Evolutionary conservation across 2,113 vertebrate species (phyloP).

Genomic region (Gadus chalcogrammus): DNA sequence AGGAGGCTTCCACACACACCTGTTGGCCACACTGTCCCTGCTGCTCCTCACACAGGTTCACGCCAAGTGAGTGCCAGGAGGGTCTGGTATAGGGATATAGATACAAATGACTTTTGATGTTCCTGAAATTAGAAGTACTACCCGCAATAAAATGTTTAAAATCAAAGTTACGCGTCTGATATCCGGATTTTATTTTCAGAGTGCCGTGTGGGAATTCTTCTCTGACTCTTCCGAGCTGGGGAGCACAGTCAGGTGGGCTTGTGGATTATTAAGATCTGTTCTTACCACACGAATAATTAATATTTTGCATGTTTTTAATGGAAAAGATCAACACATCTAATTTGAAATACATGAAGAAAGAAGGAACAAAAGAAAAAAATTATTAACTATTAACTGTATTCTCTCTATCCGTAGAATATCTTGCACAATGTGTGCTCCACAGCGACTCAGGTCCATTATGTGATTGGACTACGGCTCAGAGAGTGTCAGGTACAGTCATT

Average conservation of each 20-base stretch:
- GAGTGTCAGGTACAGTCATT: slow-evolving; percentile 59
- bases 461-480: slow-evolving; percentile 72
- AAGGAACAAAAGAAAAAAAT: not conserved
- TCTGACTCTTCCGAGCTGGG: slow-evolving; percentile 61
- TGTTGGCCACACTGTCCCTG: slow-evolving; percentile 43
- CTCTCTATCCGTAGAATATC: slow-evolving; percentile 65
- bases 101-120: not conserved
- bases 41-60: slow-evolving; percentile 43
- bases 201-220: slow-evolving; percentile 43
- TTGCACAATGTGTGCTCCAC: slow-evolving; percentile 76
- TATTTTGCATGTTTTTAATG: not conserved
- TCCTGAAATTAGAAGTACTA: no score
- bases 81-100: not conserved
- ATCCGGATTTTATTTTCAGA: slow-evolving; percentile 32
- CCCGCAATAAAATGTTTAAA: not conserved
- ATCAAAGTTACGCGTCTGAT: not conserved
- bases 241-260: slow-evolving; percentile 54
- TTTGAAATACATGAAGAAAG: not conserved
- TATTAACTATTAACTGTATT: not conserved
- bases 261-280: not conserved
- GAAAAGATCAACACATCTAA: not conserved
- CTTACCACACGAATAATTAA: not conserved
- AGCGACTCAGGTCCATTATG: slow-evolving; percentile 66
- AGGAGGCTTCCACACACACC: slow-evolving; percentile 22
- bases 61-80: slow-evolving; percentile 55